phyloP scores from a whole-genome alignment of 2,888 invertebrate genomes.

The Noctua comes region DNA sequence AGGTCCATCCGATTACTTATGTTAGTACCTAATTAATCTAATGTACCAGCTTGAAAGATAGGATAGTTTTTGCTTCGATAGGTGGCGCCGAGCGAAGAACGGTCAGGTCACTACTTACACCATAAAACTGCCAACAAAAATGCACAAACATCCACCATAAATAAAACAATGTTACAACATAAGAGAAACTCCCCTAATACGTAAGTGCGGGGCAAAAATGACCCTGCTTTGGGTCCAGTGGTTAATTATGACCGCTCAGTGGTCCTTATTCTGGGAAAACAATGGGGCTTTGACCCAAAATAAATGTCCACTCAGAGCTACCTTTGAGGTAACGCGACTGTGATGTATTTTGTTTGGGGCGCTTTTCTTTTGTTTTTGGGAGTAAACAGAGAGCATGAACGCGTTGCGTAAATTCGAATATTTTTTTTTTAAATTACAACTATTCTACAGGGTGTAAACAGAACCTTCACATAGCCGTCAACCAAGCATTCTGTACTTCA shows the following conservation, averaged over 20 bases:
- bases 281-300: conserved; percentile 46
- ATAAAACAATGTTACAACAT: background rate
- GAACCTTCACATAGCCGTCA: too few relatives aligned
- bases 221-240: conserved; percentile 39
- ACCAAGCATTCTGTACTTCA: too few relatives aligned
- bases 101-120: too few relatives aligned
- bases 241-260: conserved; percentile 57
- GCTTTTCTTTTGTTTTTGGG: conserved; percentile 11
- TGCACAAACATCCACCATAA: background rate
- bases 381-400: background rate
- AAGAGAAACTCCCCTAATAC: conserved; percentile 27
- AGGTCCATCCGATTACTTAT: too few relatives aligned
- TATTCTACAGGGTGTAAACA: too few relatives aligned
- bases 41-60: background rate
- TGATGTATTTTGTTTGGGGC: background rate
- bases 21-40: too few relatives aligned
- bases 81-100: background rate
- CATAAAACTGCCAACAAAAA: background rate
- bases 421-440: background rate
- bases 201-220: conserved; percentile 48
- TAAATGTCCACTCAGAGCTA: conserved; percentile 42
- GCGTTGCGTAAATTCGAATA: background rate
- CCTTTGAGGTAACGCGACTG: conserved; percentile 24
- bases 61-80: background rate
- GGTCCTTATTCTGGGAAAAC: conserved; percentile 28